phyloP scores from a whole-genome alignment of 2,888 invertebrate species.

The Copidosoma aretas region DNA sequence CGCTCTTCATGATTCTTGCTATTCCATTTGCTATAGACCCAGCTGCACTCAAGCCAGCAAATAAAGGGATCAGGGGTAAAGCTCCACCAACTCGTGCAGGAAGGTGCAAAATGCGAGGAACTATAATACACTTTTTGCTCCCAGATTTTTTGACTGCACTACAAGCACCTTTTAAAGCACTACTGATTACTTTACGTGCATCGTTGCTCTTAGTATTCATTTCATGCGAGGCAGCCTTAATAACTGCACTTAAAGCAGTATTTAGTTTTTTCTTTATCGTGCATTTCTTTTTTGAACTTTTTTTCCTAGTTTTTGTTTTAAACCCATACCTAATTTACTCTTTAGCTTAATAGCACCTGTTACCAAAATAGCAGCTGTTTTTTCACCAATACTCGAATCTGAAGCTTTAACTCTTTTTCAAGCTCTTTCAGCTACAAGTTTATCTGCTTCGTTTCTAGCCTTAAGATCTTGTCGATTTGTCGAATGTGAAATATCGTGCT shows the following conservation, averaged over 20 bases:
- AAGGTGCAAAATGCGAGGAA: background rate
- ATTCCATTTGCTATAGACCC: too few relatives aligned
- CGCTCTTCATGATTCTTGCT: too few relatives aligned
- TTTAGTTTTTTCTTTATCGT: constrained; percentile 9
- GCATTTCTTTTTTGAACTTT: constrained; percentile 31
- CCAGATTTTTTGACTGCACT: background rate
- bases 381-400: constrained; percentile 51
- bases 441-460: constrained; percentile 54
- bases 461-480: constrained; percentile 36
- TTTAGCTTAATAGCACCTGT: constrained; percentile 53
- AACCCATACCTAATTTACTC: constrained; percentile 49
- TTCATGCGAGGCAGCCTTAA: background rate
- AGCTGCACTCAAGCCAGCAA: too few relatives aligned
- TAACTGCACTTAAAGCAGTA: background rate
- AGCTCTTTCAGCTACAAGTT: constrained; percentile 51
- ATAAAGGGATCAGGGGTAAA: background rate
- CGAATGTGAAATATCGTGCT: constrained; percentile 42
- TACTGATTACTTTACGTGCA: background rate
- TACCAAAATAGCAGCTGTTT: constrained; percentile 50
- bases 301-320: constrained; percentile 37
- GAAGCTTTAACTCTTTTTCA: constrained; percentile 47
- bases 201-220: background rate
- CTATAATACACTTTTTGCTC: background rate
- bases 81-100: background rate
- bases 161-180: background rate